phyloP scores from a whole-genome alignment of 2,113 vertebrate species.

The Sebastes fasciatus region DNA sequence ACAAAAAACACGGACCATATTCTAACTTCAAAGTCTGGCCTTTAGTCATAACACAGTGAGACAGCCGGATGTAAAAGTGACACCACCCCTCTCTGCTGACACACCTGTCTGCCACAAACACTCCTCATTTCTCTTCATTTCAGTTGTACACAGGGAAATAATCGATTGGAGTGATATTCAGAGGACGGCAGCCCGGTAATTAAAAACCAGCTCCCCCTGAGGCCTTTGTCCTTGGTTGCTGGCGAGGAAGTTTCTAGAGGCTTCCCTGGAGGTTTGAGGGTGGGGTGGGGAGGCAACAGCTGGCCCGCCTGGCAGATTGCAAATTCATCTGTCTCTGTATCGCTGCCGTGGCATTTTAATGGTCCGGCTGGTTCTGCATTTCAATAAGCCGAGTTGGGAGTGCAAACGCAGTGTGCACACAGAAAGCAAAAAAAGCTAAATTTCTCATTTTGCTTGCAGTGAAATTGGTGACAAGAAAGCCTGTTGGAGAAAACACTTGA shows the following conservation, averaged over 20 bases:
- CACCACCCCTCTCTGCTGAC: constrained; percentile 10
- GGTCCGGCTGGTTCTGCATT: constrained; percentile 62
- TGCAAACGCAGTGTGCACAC: constrained; percentile 17
- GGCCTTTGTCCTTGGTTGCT: constrained; percentile 73
- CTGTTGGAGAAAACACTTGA: background rate
- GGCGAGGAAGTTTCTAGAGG: constrained; percentile 64
- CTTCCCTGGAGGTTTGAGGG: constrained; percentile 67
- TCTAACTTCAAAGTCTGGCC: constrained; percentile 15
- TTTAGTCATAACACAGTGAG: constrained; percentile 13
- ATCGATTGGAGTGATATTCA: constrained; percentile 69
- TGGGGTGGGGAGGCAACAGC: constrained; percentile 67
- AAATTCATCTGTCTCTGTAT: constrained; percentile 76
- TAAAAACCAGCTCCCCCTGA: constrained; percentile 70
- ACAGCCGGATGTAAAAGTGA: background rate
- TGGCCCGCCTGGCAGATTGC: constrained; percentile 75
- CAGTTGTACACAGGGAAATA: constrained; percentile 33
- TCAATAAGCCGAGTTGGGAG: constrained; percentile 57
- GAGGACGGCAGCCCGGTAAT: constrained; percentile 67
- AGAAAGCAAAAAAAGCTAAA: constrained; percentile 9
- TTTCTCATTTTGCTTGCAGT: constrained; percentile 30
- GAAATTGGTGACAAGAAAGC: constrained; percentile 2
- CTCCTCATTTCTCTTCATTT: constrained; percentile 49
- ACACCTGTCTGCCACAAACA: constrained; percentile 44
- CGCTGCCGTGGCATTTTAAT: constrained; percentile 76
- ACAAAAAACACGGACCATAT: constrained; percentile 1